Conservation (phyloP, 1,140 invertebrate species). For the Trachymyrmex septentrionalis region DNA sequence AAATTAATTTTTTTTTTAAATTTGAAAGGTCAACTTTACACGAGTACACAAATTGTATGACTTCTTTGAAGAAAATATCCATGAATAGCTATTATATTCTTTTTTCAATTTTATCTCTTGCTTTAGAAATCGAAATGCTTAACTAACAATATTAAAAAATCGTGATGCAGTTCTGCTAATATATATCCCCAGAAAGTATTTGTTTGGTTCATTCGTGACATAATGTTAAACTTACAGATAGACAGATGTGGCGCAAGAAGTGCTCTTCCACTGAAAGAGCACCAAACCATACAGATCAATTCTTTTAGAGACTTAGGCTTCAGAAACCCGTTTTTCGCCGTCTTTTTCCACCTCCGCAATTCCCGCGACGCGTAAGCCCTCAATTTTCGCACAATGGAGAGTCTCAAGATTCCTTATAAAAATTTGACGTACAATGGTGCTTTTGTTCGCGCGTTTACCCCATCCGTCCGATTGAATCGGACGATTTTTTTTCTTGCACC, state of each 20-base stretch:
- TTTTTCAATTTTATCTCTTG: background rate
- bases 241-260: constrained; percentile 38
- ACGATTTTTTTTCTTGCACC: constrained; percentile 76
- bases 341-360: constrained; percentile 81
- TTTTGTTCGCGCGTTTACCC: constrained; percentile 82
- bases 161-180: background rate
- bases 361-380: constrained; percentile 76
- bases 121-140: background rate
- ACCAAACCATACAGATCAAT: constrained; percentile 73
- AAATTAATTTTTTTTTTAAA: too few species aligned
- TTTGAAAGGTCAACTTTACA: too few species aligned
- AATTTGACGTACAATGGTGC: constrained; percentile 80
- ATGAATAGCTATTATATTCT: background rate
- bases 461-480: constrained; percentile 80
- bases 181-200: background rate
- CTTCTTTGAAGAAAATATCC: too few species aligned
- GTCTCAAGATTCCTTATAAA: constrained; percentile 83
- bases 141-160: background rate
- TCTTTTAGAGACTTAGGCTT: constrained; percentile 79
- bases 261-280: constrained; percentile 14
- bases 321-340: constrained; percentile 81
- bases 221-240: constrained; percentile 32
- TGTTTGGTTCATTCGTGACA: background rate
- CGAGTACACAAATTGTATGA: too few species aligned
- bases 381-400: constrained; percentile 84